phyloP scores from a whole-genome alignment of 2,113 vertebrate genomes.

The Arenaria interpres region DNA sequence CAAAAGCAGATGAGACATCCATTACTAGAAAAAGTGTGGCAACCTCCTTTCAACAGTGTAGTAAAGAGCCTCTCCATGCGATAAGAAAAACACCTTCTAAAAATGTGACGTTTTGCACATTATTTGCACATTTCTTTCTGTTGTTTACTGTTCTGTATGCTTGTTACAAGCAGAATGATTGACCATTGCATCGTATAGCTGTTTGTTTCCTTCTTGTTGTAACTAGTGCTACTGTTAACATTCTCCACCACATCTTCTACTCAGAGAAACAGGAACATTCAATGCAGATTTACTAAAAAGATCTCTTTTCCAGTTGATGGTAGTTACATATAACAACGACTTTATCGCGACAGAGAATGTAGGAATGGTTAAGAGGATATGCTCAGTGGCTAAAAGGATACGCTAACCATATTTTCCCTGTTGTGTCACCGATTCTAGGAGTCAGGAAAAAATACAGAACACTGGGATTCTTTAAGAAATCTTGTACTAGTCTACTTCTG shows the following conservation, averaged over 20 bases:
- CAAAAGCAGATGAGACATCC: not conserved
- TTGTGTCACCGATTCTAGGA: constrained; percentile 47
- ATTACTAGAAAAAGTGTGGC: not conserved
- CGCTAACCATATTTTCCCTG: not conserved
- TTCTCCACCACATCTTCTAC: not conserved
- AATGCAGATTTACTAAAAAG: not conserved
- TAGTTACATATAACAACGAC: not conserved
- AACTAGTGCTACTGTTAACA: not conserved
- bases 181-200: not conserved
- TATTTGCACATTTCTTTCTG: not conserved
- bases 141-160: not conserved
- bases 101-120: not conserved
- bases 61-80: not conserved
- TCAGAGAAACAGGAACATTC: constrained; percentile 18
- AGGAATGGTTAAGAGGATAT: constrained; percentile 3
- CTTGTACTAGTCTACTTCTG: constrained; percentile 56
- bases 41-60: not conserved
- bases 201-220: not conserved
- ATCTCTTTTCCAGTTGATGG: constrained; percentile 48
- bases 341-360: not conserved
- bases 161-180: not conserved
- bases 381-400: constrained; percentile 6
- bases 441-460: constrained; percentile 56
- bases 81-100: not conserved
- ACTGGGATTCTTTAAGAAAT: constrained; percentile 58